Evolutionary conservation across 2,797 vertebrate genomes (phyloP).

Genomic region (Eremophila alpestris): DNA sequence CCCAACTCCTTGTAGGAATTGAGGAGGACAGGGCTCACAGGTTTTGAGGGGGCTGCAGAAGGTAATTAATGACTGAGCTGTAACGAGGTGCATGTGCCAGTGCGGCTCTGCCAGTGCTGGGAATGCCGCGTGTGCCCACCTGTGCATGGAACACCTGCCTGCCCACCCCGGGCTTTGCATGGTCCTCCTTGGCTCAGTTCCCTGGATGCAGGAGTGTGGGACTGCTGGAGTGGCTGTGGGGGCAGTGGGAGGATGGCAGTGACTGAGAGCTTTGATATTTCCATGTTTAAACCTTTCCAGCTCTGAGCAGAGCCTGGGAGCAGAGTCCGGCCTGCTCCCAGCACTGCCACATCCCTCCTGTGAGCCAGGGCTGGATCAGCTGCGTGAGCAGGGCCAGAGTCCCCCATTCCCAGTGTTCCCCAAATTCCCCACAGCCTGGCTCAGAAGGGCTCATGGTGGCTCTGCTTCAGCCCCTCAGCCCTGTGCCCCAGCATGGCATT

Average conservation of each 20-base stretch:
- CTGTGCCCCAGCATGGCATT: accelerated
- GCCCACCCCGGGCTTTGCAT: constrained; percentile 61
- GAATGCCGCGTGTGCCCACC: not conserved
- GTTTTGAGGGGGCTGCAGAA: not conserved
- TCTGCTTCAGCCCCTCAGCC: not conserved
- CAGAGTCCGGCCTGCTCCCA: not conserved
- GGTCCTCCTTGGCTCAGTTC: not conserved
- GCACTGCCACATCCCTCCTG: not conserved
- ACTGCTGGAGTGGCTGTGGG: not conserved
- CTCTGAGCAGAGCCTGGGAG: not conserved
- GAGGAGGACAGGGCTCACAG: not conserved
- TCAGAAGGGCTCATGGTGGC: accelerated
- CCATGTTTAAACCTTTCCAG: not conserved
- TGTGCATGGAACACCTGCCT: not conserved
- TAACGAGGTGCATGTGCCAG: constrained; percentile 4
- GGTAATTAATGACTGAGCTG: not conserved
- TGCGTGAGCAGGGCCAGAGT: not conserved
- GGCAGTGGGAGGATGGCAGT: not conserved
- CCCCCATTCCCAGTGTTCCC: accelerated
- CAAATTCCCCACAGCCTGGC: accelerated
- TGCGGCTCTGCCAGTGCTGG: not conserved
- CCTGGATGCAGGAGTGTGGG: not conserved
- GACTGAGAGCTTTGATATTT: accelerated
- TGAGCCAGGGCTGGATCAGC: not conserved
- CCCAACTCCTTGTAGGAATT: not conserved